These are phyloP conservation scores for Pseudobourletiella spinata DNA, from an alignment of 1,140 invertebrate species.

Conservation along the genomic window DNA sequence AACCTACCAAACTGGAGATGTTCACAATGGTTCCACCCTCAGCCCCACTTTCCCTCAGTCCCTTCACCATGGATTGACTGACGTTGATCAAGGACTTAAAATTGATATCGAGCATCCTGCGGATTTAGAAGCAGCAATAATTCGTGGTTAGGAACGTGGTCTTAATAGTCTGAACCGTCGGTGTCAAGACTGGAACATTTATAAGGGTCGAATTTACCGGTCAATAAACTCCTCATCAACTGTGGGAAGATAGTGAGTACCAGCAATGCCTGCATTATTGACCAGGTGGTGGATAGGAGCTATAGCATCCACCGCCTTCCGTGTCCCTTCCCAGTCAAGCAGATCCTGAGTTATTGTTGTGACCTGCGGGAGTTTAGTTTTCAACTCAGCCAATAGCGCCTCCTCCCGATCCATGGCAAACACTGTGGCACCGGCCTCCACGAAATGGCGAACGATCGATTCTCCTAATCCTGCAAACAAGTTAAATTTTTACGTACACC, in stretches of 20 bases:
- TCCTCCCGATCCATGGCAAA: constrained; percentile 20
- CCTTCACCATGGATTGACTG: background rate
- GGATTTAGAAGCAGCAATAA: too few species aligned
- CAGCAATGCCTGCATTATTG: constrained; percentile 67
- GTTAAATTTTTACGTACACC: too few species aligned
- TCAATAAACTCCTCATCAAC: constrained; percentile 59
- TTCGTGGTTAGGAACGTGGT: constrained; percentile 42
- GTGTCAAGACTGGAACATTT: too few species aligned
- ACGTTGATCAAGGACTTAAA: constrained; percentile 14
- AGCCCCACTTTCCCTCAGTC: constrained; percentile 7
- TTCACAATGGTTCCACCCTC: constrained; percentile 10
- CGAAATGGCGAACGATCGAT: constrained; percentile 13
- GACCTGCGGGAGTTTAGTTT: background rate
- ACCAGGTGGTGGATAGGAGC: constrained; percentile 63
- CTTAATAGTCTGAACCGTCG: too few species aligned
- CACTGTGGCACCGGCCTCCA: constrained; percentile 2
- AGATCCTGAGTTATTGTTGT: constrained; percentile 1
- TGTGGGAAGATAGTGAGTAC: constrained; percentile 53
- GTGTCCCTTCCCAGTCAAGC: constrained; percentile 17
- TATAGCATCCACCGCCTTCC: constrained; percentile 44
- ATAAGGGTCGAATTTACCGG: background rate
- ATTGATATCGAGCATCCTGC: constrained; percentile 4
- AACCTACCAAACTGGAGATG: background rate
- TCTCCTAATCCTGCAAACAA: constrained; percentile 19
- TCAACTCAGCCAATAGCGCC: background rate